Evolutionary conservation across 2,888 invertebrate species (phyloP), one percentile per base, ranked within the genome.

Genomic region (Nymphalis c-album): DNA sequence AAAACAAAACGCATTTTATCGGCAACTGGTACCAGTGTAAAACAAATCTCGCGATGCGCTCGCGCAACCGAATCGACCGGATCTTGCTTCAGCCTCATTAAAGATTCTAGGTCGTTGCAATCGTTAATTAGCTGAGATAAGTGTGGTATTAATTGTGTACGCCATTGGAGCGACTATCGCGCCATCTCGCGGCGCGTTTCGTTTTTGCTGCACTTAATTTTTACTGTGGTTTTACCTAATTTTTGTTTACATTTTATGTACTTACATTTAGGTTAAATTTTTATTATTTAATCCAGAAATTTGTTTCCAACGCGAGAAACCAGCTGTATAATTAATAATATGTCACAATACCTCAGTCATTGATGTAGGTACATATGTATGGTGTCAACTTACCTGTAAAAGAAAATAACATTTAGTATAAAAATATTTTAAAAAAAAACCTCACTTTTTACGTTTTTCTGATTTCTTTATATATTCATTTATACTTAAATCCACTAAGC

Each of bases 71-170:
- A 75, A 75, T 75, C 73, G 79, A 79, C 80, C 88, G 91, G 90
- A 90, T 90, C 90, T 91, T 90, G 83, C 91, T 80, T 73, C 87
- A 89, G 85, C 74, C 91, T 91, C 90, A 90, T 91, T 91, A 89
- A 83, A 86, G 86, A 91, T 91, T 91, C 91, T 91, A 91, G 91
- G 91, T 88, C 90, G 86, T 78, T 86, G 90, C 90, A 90, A 91
- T 90, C 84, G 84, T 87, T 91, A 91, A 91, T 91, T 91, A 91
- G 87, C 74, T 71, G 80, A 90, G 91, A 89, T 91, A 91, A 90
- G 85, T 88, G 80, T 82, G 78, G 88, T 88, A 91, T 91, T 91
- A 91, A 91, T 91, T 91, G 90, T 87, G 85, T 88, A 85, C 85
- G 86, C 87, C 88, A 88, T 87, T 88, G 86, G 87, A 81, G 79